Conservation (phyloP, 2,888 invertebrate species). For the Cerastoderma edule region DNA sequence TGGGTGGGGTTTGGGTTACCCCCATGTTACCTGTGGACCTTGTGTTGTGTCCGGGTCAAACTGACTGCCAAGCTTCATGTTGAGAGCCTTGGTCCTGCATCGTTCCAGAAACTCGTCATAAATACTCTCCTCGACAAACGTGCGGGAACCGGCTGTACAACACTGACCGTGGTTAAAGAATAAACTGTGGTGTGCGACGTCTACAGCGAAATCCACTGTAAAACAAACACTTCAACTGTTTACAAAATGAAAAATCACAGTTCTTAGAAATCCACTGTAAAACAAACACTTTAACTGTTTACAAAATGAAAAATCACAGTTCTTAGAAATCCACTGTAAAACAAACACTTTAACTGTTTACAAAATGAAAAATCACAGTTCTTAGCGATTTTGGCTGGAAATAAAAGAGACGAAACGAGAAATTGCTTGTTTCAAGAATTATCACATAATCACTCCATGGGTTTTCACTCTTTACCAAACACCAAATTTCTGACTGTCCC, state of each 20-base stretch:
- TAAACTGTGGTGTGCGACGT: conserved; percentile 89
- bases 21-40: conserved; percentile 90
- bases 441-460: too few relatives aligned
- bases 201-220: conserved; percentile 78
- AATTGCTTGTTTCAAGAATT: too few relatives aligned
- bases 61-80: conserved; percentile 93
- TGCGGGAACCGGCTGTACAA: conserved; percentile 96
- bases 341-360: neutral
- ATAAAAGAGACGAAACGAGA: too few relatives aligned
- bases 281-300: neutral
- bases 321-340: conserved; percentile 72
- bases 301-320: too few relatives aligned
- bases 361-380: too few relatives aligned
- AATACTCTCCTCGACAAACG: conserved; percentile 94
- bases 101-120: conserved; percentile 95
- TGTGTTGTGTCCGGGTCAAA: conserved; percentile 92
- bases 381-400: too few relatives aligned
- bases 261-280: conserved; percentile 73
- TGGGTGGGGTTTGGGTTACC: too few relatives aligned
- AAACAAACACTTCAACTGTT: conserved; percentile 1
- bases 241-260: too few relatives aligned
- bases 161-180: conserved; percentile 98
- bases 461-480: neutral
- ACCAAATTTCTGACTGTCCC: neutral
- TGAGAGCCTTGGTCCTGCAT: conserved; percentile 91